Conservation (phyloP, 2,888 invertebrate genomes). For the Plebejus anna region DNA sequence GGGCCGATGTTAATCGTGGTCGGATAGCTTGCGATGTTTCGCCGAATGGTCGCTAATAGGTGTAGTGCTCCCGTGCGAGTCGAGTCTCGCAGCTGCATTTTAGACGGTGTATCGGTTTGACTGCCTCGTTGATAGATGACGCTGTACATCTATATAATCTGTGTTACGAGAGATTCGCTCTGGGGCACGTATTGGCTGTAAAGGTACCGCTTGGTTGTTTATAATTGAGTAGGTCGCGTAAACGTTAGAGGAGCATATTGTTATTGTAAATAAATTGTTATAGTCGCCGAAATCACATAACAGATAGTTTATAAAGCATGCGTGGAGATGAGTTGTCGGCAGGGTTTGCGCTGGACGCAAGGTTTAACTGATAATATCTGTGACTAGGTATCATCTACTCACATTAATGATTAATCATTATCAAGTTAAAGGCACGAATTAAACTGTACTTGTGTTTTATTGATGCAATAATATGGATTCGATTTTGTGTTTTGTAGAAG, state of each 20-base stretch:
- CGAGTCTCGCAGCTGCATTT: background rate
- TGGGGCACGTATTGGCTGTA: conserved; percentile 11
- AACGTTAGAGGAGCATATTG: conserved; percentile 33
- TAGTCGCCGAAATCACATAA: conserved; percentile 26
- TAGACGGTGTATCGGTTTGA: background rate
- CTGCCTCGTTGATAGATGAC: background rate
- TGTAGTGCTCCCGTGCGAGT: background rate
- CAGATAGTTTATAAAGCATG: conserved; percentile 33
- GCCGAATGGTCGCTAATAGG: background rate
- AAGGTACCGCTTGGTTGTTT: conserved; percentile 22
- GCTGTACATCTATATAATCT: background rate
- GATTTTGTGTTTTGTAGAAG: background rate
- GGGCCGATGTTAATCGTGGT: conserved; percentile 2
- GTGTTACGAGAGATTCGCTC: background rate
- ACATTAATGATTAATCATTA: background rate
- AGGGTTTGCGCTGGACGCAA: conserved; percentile 36
- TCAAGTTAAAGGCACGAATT: background rate
- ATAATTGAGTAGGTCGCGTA: conserved; percentile 23
- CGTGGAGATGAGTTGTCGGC: conserved; percentile 13
- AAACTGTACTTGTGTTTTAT: background rate
- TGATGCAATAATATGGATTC: background rate
- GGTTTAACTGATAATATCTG: background rate
- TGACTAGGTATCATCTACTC: background rate
- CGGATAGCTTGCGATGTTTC: conserved; percentile 29
- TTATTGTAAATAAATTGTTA: conserved; percentile 36